phyloP scores from a whole-genome alignment of 2,888 invertebrate genomes.

The Andrena chrysosceles region DNA sequence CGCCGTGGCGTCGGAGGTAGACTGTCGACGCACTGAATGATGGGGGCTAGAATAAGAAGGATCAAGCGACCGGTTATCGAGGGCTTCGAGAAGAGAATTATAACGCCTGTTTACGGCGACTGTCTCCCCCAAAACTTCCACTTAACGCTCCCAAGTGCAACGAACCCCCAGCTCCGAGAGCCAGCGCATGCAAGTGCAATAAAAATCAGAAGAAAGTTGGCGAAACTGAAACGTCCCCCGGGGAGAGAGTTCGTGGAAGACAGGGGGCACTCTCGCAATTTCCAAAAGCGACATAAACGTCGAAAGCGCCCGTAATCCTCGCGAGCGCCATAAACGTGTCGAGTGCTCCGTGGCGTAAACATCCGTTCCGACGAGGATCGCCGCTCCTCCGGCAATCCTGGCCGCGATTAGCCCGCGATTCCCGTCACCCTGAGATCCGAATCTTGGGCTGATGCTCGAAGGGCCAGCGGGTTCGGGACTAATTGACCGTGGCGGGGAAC shows the following conservation, averaged over 20 bases:
- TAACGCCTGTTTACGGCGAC: conserved; percentile 7
- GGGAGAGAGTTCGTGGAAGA: conserved; percentile 1
- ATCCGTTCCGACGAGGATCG: not conserved
- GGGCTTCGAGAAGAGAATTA: not conserved
- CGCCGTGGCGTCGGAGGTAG: not conserved
- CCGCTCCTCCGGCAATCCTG: not conserved
- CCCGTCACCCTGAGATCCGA: conserved; percentile 12
- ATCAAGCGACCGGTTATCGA: too few relatives aligned
- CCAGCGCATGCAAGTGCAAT: conserved; percentile 9
- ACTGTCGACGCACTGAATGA: not conserved
- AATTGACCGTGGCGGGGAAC: conserved; percentile 79
- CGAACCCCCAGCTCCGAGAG: not conserved
- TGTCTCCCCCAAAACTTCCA: not conserved
- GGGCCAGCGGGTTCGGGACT: conserved; percentile 66
- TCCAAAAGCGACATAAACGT: conserved; percentile 43
- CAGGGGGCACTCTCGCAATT: conserved; percentile 20
- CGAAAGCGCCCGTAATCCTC: conserved; percentile 1
- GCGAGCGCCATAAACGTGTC: conserved; percentile 21
- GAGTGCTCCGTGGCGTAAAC: conserved; percentile 21
- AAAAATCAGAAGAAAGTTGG: conserved; percentile 43
- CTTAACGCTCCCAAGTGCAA: conserved; percentile 21
- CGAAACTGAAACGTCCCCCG: conserved; percentile 38
- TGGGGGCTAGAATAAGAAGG: not conserved
- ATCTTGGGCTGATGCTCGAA: conserved; percentile 20
- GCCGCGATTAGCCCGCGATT: not conserved